Evolutionary conservation across 2,888 invertebrate species (phyloP).

Genomic region (Ichneumoninae sp.): DNA sequence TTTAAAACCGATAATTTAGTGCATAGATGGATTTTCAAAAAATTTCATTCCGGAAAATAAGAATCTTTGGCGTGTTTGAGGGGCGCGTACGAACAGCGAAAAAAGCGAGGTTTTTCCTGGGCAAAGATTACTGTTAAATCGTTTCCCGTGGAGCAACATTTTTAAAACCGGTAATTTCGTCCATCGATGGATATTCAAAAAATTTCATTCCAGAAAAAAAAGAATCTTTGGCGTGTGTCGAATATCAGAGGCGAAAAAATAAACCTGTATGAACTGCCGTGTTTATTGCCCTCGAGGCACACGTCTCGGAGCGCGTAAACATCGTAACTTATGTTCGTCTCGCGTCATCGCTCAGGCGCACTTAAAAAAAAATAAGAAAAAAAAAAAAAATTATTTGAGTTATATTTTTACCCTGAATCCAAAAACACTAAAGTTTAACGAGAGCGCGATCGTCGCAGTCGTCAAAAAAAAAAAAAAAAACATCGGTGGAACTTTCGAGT

Average conservation of each 20-base stretch:
- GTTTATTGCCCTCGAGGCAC: not conserved
- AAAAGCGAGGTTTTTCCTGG: constrained; percentile 5
- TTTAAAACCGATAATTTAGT: not conserved
- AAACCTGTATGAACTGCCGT: not conserved
- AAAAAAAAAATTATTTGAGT: not conserved
- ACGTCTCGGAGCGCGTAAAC: not conserved
- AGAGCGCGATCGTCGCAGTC: constrained; percentile 35
- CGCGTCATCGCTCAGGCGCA: not conserved
- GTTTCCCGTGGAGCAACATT: not conserved
- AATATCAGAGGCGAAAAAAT: not conserved
- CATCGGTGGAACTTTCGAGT: constrained; percentile 58
- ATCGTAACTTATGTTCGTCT: not conserved
- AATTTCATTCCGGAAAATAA: not conserved
- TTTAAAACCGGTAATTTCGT: not conserved
- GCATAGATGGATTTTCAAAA: not conserved
- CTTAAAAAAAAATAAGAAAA: not conserved
- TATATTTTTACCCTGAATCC: constrained; percentile 20
- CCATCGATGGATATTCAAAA: not conserved
- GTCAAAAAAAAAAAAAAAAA: constrained; percentile 12
- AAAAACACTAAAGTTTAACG: constrained; percentile 43
- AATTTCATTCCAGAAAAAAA: not conserved
- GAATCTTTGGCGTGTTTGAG: not conserved
- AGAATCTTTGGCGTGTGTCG: too few species aligned
- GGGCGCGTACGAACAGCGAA: constrained; percentile 29
- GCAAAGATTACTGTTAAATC: constrained; percentile 22